Percentiles rank a stretch among this genome's conserved stretches.
Conservation (phyloP, 2,888 invertebrate genomes). For the Drosophila lutescens region DNA sequence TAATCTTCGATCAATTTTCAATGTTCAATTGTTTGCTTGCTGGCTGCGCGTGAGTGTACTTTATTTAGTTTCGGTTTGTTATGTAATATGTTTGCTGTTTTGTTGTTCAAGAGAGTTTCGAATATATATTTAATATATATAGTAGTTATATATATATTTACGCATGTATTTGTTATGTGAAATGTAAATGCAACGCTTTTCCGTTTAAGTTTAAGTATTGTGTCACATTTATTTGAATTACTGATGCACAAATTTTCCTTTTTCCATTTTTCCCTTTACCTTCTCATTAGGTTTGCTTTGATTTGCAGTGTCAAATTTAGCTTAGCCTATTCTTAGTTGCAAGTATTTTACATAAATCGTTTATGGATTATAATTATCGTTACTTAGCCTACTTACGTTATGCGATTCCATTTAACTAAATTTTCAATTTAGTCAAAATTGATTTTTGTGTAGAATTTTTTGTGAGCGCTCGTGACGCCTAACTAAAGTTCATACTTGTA, state of each 20-base stretch:
- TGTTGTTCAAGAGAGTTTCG: conserved; percentile 61
- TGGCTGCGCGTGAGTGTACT: conserved; percentile 43
- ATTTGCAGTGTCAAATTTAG: conserved; percentile 63
- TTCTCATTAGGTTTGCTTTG: conserved; percentile 21
- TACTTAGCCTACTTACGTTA: conserved; percentile 57
- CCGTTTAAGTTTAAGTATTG: conserved; percentile 51
- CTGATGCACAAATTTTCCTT: conserved; percentile 55
- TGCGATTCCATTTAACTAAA: conserved; percentile 64
- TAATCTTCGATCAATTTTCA: conserved; percentile 43
- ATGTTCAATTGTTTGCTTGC: conserved; percentile 40
- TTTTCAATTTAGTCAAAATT: conserved; percentile 70
- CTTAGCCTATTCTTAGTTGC: conserved; percentile 68
- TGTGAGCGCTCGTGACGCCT: conserved; percentile 54
- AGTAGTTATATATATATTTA: conserved; percentile 43
- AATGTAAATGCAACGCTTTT: conserved; percentile 72
- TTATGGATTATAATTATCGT: conserved; percentile 40
- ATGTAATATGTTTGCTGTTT: conserved; percentile 44
- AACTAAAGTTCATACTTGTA: conserved; percentile 53
- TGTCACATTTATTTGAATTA: conserved; percentile 66
- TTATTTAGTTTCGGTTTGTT: conserved; percentile 32
- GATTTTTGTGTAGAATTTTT: conserved; percentile 61
- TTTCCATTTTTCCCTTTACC: conserved; percentile 17
- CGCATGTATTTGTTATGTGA: conserved; percentile 57
- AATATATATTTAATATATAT: conserved; percentile 58
- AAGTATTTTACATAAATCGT: conserved; percentile 70